Evolutionary conservation across 2,113 vertebrate genomes (phyloP).

Genomic region (Tetrax tetrax): DNA sequence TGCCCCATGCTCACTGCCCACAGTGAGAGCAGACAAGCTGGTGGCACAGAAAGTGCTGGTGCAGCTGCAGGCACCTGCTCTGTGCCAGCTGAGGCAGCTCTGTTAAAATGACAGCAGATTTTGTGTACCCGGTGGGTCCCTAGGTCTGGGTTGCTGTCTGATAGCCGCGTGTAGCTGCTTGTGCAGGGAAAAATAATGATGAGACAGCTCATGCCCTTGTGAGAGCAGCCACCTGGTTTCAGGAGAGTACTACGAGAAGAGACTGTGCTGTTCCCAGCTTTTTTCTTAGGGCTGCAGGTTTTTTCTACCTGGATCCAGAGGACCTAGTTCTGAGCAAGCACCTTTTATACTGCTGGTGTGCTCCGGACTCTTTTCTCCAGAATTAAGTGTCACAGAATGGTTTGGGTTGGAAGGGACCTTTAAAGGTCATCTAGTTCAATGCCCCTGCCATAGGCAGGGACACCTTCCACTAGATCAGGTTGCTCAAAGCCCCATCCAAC

Average conservation of each 20-base stretch:
- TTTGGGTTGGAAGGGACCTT: neutral
- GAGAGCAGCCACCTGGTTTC: neutral
- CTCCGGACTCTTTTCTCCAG: neutral
- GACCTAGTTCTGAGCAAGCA: neutral
- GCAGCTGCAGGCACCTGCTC: neutral
- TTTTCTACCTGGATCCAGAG: neutral
- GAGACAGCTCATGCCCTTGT: neutral
- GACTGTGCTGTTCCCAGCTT: neutral
- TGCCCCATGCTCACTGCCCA: accelerated
- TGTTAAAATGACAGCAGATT: neutral
- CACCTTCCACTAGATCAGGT: neutral
- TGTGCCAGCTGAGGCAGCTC: accelerated
- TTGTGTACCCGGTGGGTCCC: accelerated
- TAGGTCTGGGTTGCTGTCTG: neutral
- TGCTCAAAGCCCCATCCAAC: neutral
- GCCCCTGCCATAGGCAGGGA: accelerated
- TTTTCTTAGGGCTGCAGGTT: neutral
- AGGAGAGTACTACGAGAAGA: neutral
- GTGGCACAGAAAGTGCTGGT: neutral
- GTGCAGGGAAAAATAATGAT: neutral
- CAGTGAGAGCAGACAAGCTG: accelerated
- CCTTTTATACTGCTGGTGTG: neutral
- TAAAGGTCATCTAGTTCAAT: neutral
- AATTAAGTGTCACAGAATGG: neutral
- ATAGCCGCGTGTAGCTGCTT: neutral